A percentile compares a stretch with the other conserved stretches of the same genome.
Evolutionary conservation across 2,113 vertebrate species (phyloP).

Genomic region (Empidonax traillii): DNA sequence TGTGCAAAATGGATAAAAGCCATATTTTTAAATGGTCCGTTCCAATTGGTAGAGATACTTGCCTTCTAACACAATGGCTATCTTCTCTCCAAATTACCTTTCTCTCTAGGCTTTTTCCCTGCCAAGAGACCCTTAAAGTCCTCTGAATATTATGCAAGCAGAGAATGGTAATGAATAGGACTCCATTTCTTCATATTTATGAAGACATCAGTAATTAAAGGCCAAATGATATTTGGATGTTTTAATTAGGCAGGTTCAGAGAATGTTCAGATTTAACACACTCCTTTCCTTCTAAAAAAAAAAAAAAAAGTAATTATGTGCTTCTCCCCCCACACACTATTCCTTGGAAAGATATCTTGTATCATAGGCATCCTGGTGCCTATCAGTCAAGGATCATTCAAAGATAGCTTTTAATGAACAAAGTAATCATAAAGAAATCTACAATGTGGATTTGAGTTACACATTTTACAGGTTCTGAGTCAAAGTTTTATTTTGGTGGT

Average conservation of each 20-base stretch:
- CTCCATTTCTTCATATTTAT: not conserved
- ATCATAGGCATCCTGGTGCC: not conserved
- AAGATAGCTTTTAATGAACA: not conserved
- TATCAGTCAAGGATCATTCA: not conserved
- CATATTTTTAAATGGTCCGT: not conserved
- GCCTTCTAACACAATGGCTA: not conserved
- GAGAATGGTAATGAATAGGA: not conserved
- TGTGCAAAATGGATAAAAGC: not conserved
- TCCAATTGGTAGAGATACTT: not conserved
- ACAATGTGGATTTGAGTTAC: not conserved
- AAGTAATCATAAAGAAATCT: not conserved
- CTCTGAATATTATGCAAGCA: not conserved
- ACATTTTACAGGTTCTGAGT: not conserved
- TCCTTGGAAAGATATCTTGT: rapidly evolving
- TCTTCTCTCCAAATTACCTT: not conserved
- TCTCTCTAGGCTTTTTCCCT: not conserved
- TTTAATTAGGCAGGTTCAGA: not conserved
- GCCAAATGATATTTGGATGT: not conserved
- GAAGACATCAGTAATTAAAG: not conserved
- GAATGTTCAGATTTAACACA: not conserved
- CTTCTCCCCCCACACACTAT: not conserved
- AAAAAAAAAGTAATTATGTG: not conserved
- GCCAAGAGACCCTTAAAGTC: not conserved
- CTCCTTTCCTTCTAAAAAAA: not conserved
- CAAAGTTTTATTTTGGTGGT: not conserved